Base-by-base conservation (phyloP, 2,113 vertebrate species). In the Podarcis muralis region DNA sequence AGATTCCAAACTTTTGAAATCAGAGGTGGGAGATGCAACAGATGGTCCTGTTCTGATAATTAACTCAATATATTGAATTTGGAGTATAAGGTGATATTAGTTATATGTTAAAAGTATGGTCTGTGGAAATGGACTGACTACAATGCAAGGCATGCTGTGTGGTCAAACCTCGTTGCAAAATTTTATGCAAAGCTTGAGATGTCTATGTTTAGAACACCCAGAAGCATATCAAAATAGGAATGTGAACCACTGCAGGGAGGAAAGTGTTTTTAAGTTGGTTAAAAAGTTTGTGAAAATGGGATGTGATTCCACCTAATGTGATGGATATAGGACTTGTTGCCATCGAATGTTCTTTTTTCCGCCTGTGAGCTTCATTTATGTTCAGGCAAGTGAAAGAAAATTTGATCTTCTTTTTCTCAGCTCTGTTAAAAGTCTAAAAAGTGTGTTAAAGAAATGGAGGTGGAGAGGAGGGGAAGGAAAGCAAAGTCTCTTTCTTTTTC, bases 311-410 rank as follows among this genome's bases (percentile, higher is more conserved):
- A 68, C 83, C 59, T 15, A 82, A 87, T 22, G 81, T 83, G 7
- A 57, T 30, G 2, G 32, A 62, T 62, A 40, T 92, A 66, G 4
- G 13, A 68, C 83, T 83, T 80, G 48, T 18, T 87, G 86, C 81
- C 25, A 37, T 87, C 90, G 91, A 71, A 87, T 87, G 68, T 15
- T 53, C 48, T 11, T 43, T 90, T 27, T 20, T 90, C 74, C 92
- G 93, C 48, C 0, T 32, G 89, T 87, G 83, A 91, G 88, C 91
- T 93, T 95, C 92, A 92, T 88, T 88, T 92, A 92, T 90, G 92
- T 93, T 94, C 85, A 88, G 66, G 88, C 89, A 91, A 93, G 93
- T 93, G 89, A 91, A 93, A 94, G 93, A 93, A 94, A 95, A 95
- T 94, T 85, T 94, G 87, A 90, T 95, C 90, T 85, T 95, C 90